phyloP scores from a whole-genome alignment of 2,797 vertebrate genomes.

The Oreonectes daqikongensis region DNA sequence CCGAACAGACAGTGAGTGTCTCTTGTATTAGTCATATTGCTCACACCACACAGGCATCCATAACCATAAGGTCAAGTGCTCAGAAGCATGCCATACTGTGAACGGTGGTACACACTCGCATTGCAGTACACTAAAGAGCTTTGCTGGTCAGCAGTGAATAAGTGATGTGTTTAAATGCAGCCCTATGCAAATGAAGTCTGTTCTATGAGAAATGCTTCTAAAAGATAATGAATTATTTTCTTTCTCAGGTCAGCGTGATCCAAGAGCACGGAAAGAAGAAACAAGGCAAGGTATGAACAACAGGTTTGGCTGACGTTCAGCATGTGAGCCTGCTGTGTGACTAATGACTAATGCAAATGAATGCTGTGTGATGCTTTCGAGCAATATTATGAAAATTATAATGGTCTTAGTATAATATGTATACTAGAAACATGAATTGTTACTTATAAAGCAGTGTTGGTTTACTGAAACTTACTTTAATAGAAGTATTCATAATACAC shows the following conservation, averaged over 20 bases:
- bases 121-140: not conserved
- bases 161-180: not conserved
- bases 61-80: slow-evolving; percentile 56
- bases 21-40: slow-evolving; percentile 63
- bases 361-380: slow-evolving; percentile 15
- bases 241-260: slow-evolving; percentile 53
- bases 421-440: too few relatives aligned
- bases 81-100: slow-evolving; percentile 22
- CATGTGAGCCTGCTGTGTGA: slow-evolving; percentile 7
- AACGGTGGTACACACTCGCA: not conserved
- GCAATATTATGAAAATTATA: not conserved
- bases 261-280: slow-evolving; percentile 64
- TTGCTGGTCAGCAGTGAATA: not conserved
- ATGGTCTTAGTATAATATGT: not conserved
- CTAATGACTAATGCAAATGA: slow-evolving; percentile 35
- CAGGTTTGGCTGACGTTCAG: not conserved
- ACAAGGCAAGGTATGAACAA: slow-evolving; percentile 69
- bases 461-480: too few relatives aligned
- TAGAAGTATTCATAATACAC: too few relatives aligned
- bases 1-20: slow-evolving; percentile 77
- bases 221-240: slow-evolving; percentile 5
- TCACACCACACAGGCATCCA: slow-evolving; percentile 41
- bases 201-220: not conserved
- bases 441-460: too few relatives aligned
- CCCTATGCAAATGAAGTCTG: not conserved